A percentile compares a stretch with the other conserved stretches of the same genome.
These are phyloP conservation scores for Myripristis jacobus DNA, from an alignment of 2,797 vertebrate genomes.

Conservation along the genomic window DNA sequence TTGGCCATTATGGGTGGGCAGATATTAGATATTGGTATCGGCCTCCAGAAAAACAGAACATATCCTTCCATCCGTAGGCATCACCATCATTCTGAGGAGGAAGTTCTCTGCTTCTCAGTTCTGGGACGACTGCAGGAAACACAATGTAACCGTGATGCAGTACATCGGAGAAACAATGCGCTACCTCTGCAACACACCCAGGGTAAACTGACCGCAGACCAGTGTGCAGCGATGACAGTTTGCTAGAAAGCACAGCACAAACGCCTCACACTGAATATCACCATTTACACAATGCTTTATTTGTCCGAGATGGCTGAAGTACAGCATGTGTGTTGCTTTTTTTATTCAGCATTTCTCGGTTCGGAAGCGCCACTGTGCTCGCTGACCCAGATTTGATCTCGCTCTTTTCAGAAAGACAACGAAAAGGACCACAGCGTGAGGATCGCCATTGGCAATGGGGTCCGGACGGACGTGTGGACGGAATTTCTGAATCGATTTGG, in stretches of 20 bases:
- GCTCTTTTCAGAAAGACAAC: constrained; percentile 81
- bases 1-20: too few species aligned
- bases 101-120: constrained; percentile 92
- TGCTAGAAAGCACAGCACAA: too few species aligned
- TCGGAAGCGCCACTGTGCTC: too few species aligned
- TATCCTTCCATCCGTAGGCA: constrained; percentile 76
- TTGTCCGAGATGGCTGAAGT: too few species aligned
- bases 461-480: constrained; percentile 87
- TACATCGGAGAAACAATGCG: constrained; percentile 92
- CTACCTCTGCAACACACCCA: constrained; percentile 88
- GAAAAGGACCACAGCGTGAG: constrained; percentile 88
- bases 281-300: too few species aligned
- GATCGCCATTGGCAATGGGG: constrained; percentile 90
- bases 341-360: too few species aligned
- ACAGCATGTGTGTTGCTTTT: too few species aligned
- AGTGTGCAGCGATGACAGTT: too few species aligned
- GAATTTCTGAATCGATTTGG: constrained; percentile 90
- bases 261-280: background rate
- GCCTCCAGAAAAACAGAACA: too few species aligned
- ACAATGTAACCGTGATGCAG: constrained; percentile 89
- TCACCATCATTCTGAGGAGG: constrained; percentile 83
- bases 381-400: background rate
- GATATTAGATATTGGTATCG: too few species aligned
- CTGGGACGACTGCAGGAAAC: constrained; percentile 91
- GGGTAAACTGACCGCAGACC: too few species aligned